Conservation (phyloP, 1,140 invertebrate species). For the Lycorma delicatula region DNA sequence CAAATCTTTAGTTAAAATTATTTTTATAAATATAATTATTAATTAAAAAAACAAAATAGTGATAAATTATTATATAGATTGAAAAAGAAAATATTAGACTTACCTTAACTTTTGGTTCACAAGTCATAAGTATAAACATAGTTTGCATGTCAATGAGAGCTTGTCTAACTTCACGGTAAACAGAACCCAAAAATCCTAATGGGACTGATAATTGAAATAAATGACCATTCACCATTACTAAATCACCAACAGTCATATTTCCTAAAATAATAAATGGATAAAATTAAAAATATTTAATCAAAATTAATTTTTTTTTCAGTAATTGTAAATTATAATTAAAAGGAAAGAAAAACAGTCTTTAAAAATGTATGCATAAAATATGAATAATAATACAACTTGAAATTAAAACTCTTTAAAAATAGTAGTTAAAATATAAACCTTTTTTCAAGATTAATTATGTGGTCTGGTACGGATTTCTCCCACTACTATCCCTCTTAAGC, state of each 20-base stretch:
- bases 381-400: not conserved
- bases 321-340: constrained; percentile 3
- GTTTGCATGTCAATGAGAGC: constrained; percentile 97
- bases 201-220: constrained; percentile 96
- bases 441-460: too few species aligned
- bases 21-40: too few species aligned
- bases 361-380: too few species aligned
- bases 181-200: constrained; percentile 92
- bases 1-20: too few species aligned
- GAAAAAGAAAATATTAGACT: constrained; percentile 13
- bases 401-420: not conserved
- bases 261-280: constrained; percentile 46
- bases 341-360: too few species aligned
- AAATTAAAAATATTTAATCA: constrained; percentile 1
- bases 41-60: too few species aligned
- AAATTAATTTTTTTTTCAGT: constrained; percentile 7
- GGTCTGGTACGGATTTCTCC: too few species aligned
- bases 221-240: constrained; percentile 98
- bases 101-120: constrained; percentile 71
- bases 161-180: constrained; percentile 95
- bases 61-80: not conserved
- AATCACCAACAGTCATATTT: constrained; percentile 93
- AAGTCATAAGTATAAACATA: constrained; percentile 91
- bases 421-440: too few species aligned
- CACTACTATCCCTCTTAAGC: too few species aligned